A percentile compares a stretch with the other conserved stretches of the same genome.
phyloP scores from a whole-genome alignment of 2,113 vertebrate species.

The Centropus bengalensis region DNA sequence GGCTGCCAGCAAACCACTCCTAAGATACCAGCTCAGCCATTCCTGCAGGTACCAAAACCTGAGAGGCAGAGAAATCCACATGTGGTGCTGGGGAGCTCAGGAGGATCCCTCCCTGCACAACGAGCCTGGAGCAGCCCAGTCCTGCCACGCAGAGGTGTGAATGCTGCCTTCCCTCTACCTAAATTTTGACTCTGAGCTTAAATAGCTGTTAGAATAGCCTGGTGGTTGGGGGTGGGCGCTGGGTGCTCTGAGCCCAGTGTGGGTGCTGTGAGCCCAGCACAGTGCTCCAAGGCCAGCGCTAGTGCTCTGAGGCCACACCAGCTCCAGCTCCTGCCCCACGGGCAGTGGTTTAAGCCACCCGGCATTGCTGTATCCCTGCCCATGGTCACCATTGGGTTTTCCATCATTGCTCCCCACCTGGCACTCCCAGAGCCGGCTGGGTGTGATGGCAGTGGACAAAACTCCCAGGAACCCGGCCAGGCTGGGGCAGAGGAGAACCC shows the following conservation, averaged over 20 bases:
- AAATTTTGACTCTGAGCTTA: background rate
- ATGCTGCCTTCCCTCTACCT: background rate
- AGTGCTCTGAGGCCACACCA: background rate
- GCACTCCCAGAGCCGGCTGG: background rate
- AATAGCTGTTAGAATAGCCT: background rate
- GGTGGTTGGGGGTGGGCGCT: background rate
- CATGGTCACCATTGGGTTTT: fast-evolving
- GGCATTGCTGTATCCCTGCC: background rate
- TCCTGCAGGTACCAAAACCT: background rate
- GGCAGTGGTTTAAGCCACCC: background rate
- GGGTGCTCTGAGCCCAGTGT: background rate
- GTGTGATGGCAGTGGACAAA: background rate
- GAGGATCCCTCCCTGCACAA: background rate
- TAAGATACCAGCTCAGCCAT: background rate
- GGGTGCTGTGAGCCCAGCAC: background rate
- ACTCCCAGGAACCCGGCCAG: fast-evolving
- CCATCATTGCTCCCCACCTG: background rate
- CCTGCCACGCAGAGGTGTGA: background rate
- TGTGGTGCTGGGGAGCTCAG: fast-evolving
- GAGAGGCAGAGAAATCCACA: background rate
- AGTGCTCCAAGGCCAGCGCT: too few species aligned
- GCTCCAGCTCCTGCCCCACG: background rate
- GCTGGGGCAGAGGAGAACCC: fast-evolving
- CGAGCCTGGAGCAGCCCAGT: background rate
- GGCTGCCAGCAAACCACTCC: background rate